Percentiles rank a stretch among this genome's conserved stretches.
Evolutionary conservation across 2,888 invertebrate genomes (phyloP).

Genomic region (Nasonia oneida): DNA sequence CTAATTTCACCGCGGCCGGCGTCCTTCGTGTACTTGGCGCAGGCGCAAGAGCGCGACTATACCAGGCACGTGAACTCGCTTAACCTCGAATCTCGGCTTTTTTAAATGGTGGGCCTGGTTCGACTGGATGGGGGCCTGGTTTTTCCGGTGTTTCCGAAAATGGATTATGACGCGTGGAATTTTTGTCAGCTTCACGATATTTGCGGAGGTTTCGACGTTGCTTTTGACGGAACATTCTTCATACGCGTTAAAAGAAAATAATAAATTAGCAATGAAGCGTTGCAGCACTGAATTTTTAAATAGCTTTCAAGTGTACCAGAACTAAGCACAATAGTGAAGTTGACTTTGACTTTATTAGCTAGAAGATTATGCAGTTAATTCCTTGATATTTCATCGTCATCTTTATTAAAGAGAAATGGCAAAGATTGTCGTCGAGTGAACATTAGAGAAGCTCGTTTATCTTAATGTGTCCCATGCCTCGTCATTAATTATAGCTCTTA

Average conservation of each 20-base stretch:
- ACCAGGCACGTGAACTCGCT: slow-evolving; percentile 9
- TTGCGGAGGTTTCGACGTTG: not conserved
- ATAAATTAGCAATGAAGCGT: not conserved
- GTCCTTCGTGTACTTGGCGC: slow-evolving; percentile 21
- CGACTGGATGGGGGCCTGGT: not conserved
- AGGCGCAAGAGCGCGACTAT: not conserved
- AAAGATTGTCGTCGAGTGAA: slow-evolving; percentile 7
- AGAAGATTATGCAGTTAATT: not conserved
- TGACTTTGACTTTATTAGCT: not conserved
- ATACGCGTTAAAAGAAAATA: no score
- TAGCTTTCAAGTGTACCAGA: no score
- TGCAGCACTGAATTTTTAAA: no score
- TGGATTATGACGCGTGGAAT: not conserved
- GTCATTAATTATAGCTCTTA: slow-evolving; percentile 11
- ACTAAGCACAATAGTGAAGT: not conserved
- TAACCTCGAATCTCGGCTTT: slow-evolving; percentile 22
- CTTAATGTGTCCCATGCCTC: slow-evolving; percentile 24
- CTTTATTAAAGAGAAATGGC: slow-evolving; percentile 36
- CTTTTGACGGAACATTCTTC: not conserved
- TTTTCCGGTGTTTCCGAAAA: not conserved
- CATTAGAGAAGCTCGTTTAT: slow-evolving; percentile 39
- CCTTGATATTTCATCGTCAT: not conserved
- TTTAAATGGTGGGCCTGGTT: not conserved
- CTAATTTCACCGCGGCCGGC: slow-evolving; percentile 45
- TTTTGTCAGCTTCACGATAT: not conserved